Evolutionary conservation across 2,888 invertebrate genomes (phyloP), one percentile per base, ranked within the genome.

Genomic region (Sinopyrophorus schimmeli): DNA sequence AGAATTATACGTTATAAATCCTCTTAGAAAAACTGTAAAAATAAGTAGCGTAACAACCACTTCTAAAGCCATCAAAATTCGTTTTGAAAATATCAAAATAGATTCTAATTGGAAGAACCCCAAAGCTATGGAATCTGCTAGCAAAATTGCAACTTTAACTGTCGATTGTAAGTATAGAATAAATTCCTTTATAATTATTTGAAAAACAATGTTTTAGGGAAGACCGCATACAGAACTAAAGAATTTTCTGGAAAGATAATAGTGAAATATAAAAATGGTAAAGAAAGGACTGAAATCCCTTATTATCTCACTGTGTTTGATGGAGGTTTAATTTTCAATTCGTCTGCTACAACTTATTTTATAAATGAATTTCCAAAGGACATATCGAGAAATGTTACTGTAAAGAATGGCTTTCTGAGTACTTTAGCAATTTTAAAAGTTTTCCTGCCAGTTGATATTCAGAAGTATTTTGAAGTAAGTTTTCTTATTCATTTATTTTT

Each of bases 391-490:
- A 76, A 78, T 59, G 65, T 73, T 31, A 62, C 63, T 47, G 77
- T 89, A 49, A 80, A 81, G 40, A 92, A 92, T 73, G 81, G 81
- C 60, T 90, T 88, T 70, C 79, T 82, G 63, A 78, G 83, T 59
- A 83, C 89, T 5, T 70, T 92, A 47, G 84, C 84, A 50, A 76
- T 92, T 54, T 82, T 83, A 53, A 87, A 89, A 69, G 78, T 87
- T 27, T 80, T 83, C 5, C 72, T 90, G 57, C 78, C 82, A 3
- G 67, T 75, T 10, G 82, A 83, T 47, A 81, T 81, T 35, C 74
- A 76, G 55, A 72, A 76, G 49, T 77, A 79, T 68, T 85, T 86
- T 75, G 75, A 77, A 69, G 83, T 85, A 73, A 73, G 56, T 57
- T 18, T 18, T 18, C 15, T 18, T 26, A 21, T n/a, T n/a, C n/a